These are phyloP conservation scores for Enteromius trimaculatus DNA, from an alignment of 2,797 vertebrate species.

Conservation along the genomic window DNA sequence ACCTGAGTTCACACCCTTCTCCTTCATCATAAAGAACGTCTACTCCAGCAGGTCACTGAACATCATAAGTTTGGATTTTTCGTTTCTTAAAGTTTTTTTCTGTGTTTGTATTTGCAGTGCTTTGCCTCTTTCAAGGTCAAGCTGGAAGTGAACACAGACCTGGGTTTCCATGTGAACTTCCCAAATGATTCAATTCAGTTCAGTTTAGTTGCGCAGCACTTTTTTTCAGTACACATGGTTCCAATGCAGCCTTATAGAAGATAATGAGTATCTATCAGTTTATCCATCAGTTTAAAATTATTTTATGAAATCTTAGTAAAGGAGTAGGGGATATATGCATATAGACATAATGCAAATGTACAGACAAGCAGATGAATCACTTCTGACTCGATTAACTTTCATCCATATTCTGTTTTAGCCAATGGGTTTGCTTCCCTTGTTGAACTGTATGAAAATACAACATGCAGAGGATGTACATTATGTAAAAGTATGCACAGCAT, in stretches of 20 bases:
- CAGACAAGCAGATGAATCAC: neutral
- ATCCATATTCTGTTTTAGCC: neutral
- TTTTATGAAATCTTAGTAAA: too few relatives aligned
- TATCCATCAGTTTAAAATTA: too few relatives aligned
- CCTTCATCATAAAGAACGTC: constrained; percentile 7
- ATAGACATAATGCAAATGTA: neutral
- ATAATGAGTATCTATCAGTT: neutral
- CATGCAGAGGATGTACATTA: too few relatives aligned
- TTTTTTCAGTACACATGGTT: neutral
- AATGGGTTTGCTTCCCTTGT: neutral
- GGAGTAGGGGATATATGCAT: neutral
- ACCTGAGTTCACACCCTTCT: constrained; percentile 27
- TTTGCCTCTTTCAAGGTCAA: constrained; percentile 27
- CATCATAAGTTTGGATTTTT: constrained; percentile 16
- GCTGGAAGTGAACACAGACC: neutral
- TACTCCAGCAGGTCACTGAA: constrained; percentile 31
- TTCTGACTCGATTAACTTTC: neutral
- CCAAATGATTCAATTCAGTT: neutral
- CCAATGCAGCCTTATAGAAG: neutral
- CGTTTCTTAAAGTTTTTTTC: neutral
- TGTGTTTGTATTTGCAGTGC: neutral
- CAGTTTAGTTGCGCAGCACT: neutral
- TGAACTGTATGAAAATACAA: neutral
- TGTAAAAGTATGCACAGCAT: too few relatives aligned
- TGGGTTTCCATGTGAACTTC: neutral